phyloP scores from a whole-genome alignment of 2,113 vertebrate species.

The Hippolais icterina region DNA sequence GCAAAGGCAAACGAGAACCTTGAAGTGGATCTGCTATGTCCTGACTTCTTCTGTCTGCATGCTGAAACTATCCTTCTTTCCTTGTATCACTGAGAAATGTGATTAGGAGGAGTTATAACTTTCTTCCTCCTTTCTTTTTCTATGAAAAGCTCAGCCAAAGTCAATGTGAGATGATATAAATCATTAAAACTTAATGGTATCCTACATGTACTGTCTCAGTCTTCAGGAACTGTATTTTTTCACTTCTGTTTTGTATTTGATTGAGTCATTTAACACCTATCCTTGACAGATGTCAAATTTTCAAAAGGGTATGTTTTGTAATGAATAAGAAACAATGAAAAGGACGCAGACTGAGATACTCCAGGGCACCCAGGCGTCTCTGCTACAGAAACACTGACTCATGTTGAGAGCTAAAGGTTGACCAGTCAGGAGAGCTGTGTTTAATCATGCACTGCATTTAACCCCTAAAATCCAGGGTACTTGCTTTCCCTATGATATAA shows the following conservation, averaged over 20 bases:
- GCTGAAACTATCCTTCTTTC: background rate
- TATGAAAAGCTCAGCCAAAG: background rate
- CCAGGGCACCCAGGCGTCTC: background rate
- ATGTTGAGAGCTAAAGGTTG: background rate
- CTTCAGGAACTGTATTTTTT: background rate
- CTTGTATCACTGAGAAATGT: background rate
- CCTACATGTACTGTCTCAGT: background rate
- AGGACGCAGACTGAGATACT: background rate
- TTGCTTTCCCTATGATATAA: background rate
- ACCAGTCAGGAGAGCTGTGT: background rate
- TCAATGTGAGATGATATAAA: background rate
- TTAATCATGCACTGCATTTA: background rate
- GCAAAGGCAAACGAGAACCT: background rate
- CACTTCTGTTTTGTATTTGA: background rate
- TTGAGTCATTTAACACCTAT: background rate
- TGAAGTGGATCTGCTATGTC: background rate
- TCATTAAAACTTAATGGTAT: background rate
- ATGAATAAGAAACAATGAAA: background rate
- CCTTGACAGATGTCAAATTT: background rate
- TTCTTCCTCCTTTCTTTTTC: background rate
- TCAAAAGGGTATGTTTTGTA: background rate
- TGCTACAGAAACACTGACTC: background rate
- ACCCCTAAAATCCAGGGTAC: background rate
- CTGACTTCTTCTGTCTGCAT: background rate
- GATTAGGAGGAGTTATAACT: background rate